A percentile compares a stretch with the other conserved stretches of the same genome.
These are phyloP conservation scores for Tauraco erythrolophus DNA, from an alignment of 2,113 vertebrate species.

Conservation along the genomic window DNA sequence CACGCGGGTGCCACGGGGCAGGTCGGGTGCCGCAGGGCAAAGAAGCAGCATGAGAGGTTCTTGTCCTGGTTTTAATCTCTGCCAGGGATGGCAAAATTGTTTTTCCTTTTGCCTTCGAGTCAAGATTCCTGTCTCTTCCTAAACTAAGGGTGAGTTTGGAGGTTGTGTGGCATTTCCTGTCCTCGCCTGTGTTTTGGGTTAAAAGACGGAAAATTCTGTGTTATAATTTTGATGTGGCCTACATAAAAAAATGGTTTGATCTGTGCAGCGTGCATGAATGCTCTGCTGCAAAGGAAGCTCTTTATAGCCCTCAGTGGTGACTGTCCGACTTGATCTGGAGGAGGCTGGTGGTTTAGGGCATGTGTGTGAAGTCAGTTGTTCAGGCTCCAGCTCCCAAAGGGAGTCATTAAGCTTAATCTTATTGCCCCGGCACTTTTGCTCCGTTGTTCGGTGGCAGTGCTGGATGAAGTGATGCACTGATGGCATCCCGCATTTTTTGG, in stretches of 20 bases:
- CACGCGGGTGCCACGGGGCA: fast-evolving
- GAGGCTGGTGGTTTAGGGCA: background rate
- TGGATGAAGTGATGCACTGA: background rate
- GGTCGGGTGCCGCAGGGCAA: background rate
- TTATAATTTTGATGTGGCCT: background rate
- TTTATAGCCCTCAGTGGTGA: background rate
- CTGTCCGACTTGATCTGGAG: background rate
- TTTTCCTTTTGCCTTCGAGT: background rate
- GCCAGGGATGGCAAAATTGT: background rate
- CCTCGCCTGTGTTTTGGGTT: background rate
- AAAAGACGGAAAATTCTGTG: background rate
- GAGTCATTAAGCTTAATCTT: background rate
- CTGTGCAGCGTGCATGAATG: background rate
- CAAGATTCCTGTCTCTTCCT: background rate
- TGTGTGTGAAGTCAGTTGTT: fast-evolving
- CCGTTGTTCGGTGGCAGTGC: fast-evolving
- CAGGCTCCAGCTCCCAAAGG: background rate
- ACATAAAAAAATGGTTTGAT: background rate
- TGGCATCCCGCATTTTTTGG: background rate
- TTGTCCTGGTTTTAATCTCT: background rate
- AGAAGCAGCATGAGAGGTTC: background rate
- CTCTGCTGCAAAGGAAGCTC: background rate
- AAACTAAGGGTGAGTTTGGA: background rate
- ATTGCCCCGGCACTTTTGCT: fast-evolving
- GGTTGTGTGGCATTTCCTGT: background rate